Conservation (phyloP, 1,140 invertebrate species). For the Sycobia sp. region DNA sequence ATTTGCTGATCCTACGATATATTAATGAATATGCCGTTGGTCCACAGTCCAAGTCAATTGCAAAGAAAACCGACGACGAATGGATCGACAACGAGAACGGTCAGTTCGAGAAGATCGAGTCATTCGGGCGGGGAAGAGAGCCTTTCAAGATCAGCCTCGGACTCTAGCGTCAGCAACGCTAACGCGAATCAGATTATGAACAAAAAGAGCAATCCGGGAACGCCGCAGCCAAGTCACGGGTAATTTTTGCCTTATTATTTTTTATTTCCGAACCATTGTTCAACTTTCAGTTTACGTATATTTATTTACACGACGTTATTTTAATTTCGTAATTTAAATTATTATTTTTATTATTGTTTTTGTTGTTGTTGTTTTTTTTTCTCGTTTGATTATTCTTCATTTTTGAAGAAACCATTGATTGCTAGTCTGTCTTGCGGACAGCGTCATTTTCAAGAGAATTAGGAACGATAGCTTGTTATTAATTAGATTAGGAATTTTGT, state of each 20-base stretch:
- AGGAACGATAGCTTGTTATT: conserved; percentile 33
- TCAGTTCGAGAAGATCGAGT: conserved; percentile 59
- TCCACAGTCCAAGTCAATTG: conserved; percentile 56
- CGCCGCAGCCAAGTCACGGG: conserved; percentile 73
- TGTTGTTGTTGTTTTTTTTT: conserved; percentile 8
- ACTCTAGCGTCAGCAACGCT: conserved; percentile 81
- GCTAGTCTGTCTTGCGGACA: conserved; percentile 13
- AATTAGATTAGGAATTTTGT: conserved; percentile 50
- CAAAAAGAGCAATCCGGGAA: conserved; percentile 71
- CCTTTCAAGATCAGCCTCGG: conserved; percentile 84
- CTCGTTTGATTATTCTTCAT: neutral
- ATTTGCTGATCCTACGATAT: too few relatives aligned
- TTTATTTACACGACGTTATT: neutral
- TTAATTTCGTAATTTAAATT: neutral
- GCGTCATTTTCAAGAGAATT: conserved; percentile 17
- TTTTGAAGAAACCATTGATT: conserved; percentile 9
- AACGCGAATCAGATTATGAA: conserved; percentile 60
- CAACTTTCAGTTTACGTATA: too few relatives aligned
- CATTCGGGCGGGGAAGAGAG: conserved; percentile 79
- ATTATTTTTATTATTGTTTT: conserved; percentile 6
- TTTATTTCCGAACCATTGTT: neutral
- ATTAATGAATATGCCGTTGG: too few relatives aligned
- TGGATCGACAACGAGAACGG: conserved; percentile 55
- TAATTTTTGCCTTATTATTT: conserved; percentile 45
- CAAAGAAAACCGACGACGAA: conserved; percentile 59